Percentiles rank a stretch among this genome's conserved stretches.
phyloP scores from a whole-genome alignment of 2,113 vertebrate genomes.

The Heterotilapia buettikoferi region DNA sequence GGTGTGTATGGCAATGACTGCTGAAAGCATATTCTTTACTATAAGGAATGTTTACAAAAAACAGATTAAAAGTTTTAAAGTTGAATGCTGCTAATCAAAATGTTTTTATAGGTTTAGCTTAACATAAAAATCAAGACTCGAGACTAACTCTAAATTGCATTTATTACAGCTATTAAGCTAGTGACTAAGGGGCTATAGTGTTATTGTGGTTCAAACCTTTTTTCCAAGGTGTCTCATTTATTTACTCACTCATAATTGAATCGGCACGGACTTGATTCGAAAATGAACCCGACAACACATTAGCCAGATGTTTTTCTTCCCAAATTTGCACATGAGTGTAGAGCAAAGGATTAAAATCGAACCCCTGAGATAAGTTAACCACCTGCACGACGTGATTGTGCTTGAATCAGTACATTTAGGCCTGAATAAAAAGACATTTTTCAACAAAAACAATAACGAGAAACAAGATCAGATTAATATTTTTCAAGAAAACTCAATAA shows the following conservation, averaged over 20 bases:
- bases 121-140: background rate
- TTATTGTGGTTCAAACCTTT: constrained; percentile 21
- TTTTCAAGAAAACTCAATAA: background rate
- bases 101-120: background rate
- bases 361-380: background rate
- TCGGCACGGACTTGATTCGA: constrained; percentile 8
- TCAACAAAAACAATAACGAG: background rate
- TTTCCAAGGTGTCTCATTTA: constrained; percentile 45
- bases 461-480: background rate
- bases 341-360: background rate
- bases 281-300: constrained; percentile 44
- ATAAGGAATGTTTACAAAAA: background rate
- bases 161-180: background rate
- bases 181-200: background rate
- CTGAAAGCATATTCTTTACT: background rate
- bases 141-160: background rate
- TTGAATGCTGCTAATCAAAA: background rate
- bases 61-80: background rate
- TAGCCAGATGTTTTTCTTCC: constrained; percentile 47
- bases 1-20: background rate
- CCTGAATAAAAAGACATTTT: background rate
- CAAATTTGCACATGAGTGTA: constrained; percentile 1
- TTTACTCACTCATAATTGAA: constrained; percentile 4
- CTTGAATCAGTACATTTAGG: background rate
- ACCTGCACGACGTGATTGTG: background rate